Conservation (phyloP, 2,797 vertebrate genomes). For the Gallinago solitaria region DNA sequence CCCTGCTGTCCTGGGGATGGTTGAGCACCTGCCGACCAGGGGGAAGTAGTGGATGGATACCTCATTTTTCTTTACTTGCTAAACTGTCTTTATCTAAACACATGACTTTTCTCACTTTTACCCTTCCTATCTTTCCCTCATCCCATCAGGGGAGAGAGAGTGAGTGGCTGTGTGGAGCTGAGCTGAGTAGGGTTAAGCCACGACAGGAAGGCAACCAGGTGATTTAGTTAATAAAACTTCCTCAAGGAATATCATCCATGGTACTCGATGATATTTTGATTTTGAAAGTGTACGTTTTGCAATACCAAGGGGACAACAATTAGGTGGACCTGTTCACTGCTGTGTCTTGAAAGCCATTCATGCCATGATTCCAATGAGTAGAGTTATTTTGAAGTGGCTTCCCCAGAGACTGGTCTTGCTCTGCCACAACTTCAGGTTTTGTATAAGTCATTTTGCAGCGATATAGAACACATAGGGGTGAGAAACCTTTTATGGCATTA, state of each 20-base stretch:
- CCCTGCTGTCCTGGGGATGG: not conserved
- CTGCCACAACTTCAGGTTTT: not conserved
- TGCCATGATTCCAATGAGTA: not conserved
- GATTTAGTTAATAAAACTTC: not conserved
- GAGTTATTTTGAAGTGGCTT: not conserved
- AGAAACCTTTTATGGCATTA: not conserved
- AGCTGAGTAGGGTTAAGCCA: not conserved
- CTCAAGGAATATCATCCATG: not conserved
- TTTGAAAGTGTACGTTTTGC: not conserved
- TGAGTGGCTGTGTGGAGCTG: not conserved
- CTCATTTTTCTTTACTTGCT: not conserved
- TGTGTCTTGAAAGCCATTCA: not conserved
- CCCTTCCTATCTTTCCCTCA: not conserved
- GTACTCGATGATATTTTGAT: accelerated
- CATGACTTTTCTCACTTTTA: not conserved
- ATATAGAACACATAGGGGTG: not conserved
- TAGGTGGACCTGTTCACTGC: not conserved
- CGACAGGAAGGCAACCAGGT: not conserved
- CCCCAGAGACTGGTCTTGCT: not conserved
- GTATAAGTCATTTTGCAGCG: not conserved
- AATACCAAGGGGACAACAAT: not conserved
- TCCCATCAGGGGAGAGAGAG: accelerated
- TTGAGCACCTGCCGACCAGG: not conserved
- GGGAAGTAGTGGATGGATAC: not conserved
- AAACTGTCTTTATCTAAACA: not conserved